Percentiles rank a stretch among this genome's conserved stretches.
Conservation (phyloP, 2,113 vertebrate species). For the Carassius carassius region DNA sequence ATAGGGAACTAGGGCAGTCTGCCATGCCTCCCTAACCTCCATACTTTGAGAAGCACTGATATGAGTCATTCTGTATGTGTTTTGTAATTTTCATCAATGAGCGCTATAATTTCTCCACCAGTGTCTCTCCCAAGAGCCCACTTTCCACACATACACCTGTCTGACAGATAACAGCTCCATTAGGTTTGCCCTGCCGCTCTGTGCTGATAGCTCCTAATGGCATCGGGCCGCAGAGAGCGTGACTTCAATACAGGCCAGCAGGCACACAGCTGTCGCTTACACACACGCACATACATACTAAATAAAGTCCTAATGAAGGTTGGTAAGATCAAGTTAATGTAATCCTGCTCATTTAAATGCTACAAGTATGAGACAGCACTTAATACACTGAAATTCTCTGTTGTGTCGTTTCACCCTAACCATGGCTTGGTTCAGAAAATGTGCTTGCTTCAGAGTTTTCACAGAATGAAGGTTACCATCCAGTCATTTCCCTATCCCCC, state of each 20-base stretch:
- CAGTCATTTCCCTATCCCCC: background rate
- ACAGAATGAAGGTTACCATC: background rate
- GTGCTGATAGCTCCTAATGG: conserved; percentile 61
- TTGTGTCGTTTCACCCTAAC: background rate
- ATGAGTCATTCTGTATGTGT: conserved; percentile 12
- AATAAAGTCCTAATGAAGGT: conserved; percentile 5
- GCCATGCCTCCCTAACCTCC: background rate
- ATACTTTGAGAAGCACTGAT: conserved; percentile 10
- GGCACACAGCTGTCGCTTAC: conserved; percentile 53
- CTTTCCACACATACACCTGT: conserved; percentile 48
- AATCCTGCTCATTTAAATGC: background rate
- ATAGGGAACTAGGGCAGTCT: background rate
- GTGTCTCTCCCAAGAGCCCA: conserved; percentile 47
- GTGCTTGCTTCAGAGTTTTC: background rate
- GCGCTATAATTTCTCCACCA: conserved; percentile 38
- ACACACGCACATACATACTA: conserved; percentile 23
- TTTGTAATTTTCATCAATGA: conserved; percentile 45
- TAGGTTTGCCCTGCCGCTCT: conserved; percentile 54
- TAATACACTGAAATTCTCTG: background rate
- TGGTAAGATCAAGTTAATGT: background rate
- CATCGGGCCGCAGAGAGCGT: conserved; percentile 29
- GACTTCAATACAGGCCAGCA: conserved; percentile 37
- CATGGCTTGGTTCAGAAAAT: background rate
- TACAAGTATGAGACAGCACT: background rate
- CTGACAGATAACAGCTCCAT: conserved; percentile 63